phyloP scores from a whole-genome alignment of 2,888 invertebrate genomes.

The Tachystola acroxantha region DNA sequence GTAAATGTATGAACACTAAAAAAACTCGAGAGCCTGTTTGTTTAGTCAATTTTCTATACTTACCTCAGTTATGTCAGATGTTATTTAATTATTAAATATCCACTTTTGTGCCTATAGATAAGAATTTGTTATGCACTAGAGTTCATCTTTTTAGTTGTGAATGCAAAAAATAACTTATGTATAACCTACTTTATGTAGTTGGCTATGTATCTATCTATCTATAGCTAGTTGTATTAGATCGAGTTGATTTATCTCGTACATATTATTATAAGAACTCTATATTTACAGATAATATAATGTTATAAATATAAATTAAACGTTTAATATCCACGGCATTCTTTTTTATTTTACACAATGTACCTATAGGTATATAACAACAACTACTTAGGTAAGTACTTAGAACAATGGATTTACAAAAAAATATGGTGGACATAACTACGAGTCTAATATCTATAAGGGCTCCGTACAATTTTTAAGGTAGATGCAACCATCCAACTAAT shows the following conservation, averaged over 20 bases:
- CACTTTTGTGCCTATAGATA: slow-evolving; percentile 71
- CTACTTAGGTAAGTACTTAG: no score
- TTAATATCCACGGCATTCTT: slow-evolving; percentile 36
- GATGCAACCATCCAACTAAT: no score
- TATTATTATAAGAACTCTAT: slow-evolving; percentile 73
- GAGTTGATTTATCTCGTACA: slow-evolving; percentile 68
- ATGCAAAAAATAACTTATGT: slow-evolving; percentile 32
- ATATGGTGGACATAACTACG: no score
- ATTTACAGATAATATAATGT: slow-evolving; percentile 79
- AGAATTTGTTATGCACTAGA: slow-evolving; percentile 62
- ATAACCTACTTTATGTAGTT: slow-evolving; percentile 54
- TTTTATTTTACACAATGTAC: no score
- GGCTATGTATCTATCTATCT: slow-evolving; percentile 52
- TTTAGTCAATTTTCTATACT: slow-evolving; percentile 13
- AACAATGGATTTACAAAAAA: no score
- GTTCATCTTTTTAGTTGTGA: slow-evolving; percentile 57
- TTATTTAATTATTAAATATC: slow-evolving; percentile 57
- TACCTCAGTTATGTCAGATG: slow-evolving; percentile 58
- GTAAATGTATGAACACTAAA: not conserved
- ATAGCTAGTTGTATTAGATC: slow-evolving; percentile 53
- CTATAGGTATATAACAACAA: no score
- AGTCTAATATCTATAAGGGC: no score
- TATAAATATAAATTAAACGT: slow-evolving; percentile 76
- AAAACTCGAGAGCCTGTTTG: slow-evolving; percentile 5
- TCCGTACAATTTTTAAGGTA: no score